Conservation (phyloP, 1,140 invertebrate species). For the Neodiprion pinetum region DNA sequence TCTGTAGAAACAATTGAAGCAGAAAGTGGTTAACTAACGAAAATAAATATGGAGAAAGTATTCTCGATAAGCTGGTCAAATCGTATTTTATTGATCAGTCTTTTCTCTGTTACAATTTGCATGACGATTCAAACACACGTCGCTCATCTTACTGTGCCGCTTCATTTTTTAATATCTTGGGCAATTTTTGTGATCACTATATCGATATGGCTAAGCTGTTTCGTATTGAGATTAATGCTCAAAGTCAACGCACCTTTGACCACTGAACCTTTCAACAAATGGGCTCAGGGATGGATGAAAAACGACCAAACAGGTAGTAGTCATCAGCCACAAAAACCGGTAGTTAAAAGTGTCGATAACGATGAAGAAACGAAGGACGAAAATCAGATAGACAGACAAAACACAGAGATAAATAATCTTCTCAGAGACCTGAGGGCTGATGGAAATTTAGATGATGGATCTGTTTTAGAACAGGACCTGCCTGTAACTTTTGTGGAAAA, state of each 20-base stretch:
- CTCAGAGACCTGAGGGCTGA: conserved; percentile 9
- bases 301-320: background rate
- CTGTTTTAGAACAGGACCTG: background rate
- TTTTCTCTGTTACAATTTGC: conserved; percentile 37
- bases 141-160: conserved; percentile 37
- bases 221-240: conserved; percentile 42
- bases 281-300: conserved; percentile 34
- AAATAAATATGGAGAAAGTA: conserved; percentile 23
- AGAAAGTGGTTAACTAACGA: background rate
- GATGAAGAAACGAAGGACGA: background rate
- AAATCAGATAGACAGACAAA: conserved; percentile 4
- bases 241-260: conserved; percentile 45
- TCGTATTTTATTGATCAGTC: conserved; percentile 44
- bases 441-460: conserved; percentile 7
- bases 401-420: conserved; percentile 9
- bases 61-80: conserved; percentile 51
- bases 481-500: conserved; percentile 22
- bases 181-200: conserved; percentile 41
- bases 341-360: background rate
- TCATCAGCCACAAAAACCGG: conserved; percentile 4
- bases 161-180: conserved; percentile 50
- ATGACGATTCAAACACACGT: conserved; percentile 46
- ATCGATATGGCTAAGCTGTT: conserved; percentile 51
- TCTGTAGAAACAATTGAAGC: no score
- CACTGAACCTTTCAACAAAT: conserved; percentile 37